These are phyloP conservation scores for Anaspis maculata DNA, from an alignment of 2,888 invertebrate genomes.

Conservation along the genomic window DNA sequence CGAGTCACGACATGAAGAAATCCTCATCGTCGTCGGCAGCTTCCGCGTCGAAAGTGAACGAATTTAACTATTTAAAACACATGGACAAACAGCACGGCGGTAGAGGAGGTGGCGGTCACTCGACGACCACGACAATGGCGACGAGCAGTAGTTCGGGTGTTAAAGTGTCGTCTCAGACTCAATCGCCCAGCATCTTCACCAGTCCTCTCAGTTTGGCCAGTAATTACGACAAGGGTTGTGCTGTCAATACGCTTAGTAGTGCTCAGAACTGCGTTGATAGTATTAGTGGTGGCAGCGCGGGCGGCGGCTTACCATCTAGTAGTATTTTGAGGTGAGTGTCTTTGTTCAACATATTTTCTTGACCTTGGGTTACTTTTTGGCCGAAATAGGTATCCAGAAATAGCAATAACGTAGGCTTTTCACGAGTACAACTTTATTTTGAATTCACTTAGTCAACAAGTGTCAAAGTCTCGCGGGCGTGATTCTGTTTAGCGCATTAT, in stretches of 20 bases:
- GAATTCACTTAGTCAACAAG: no score
- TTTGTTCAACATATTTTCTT: neutral
- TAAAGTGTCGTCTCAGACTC: constrained; percentile 23
- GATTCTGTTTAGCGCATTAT: no score
- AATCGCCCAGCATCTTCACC: constrained; percentile 37
- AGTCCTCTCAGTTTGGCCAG: constrained; percentile 40
- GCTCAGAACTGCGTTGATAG: constrained; percentile 31
- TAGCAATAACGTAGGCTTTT: no score
- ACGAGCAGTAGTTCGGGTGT: constrained; percentile 16
- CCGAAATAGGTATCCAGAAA: neutral
- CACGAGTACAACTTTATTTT: no score
- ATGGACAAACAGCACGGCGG: constrained; percentile 22
- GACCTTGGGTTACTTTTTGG: neutral
- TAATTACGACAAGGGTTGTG: constrained; percentile 27
- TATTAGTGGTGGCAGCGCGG: constrained; percentile 6
- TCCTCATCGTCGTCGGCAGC: no score
- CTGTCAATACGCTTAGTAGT: constrained; percentile 11
- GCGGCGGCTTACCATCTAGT: constrained; percentile 38
- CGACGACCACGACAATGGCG: constrained; percentile 11
- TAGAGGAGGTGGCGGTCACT: constrained; percentile 6
- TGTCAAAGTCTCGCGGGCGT: no score
- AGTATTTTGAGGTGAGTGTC: constrained; percentile 46
- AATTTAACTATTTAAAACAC: constrained; percentile 25
- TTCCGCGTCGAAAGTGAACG: constrained; percentile 20
- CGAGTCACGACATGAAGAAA: constrained; percentile 19